A percentile compares a stretch with the other conserved stretches of the same genome.
Evolutionary conservation across 2,888 invertebrate species (phyloP).

Genomic region (Altica lythri): DNA sequence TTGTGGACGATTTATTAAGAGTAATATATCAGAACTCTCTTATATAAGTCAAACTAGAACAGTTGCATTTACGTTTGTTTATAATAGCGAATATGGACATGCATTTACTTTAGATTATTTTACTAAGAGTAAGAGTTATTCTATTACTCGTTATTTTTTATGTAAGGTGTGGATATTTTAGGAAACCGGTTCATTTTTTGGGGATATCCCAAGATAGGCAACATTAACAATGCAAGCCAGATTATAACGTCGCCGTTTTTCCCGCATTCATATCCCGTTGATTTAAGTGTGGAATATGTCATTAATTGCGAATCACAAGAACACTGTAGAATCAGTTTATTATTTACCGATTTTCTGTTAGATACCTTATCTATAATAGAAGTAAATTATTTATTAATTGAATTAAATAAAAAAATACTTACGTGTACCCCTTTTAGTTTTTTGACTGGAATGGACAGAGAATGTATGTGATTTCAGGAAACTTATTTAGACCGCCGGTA

Average conservation of each 20-base stretch:
- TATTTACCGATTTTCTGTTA: constrained; percentile 72
- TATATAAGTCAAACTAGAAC: constrained; percentile 67
- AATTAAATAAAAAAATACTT: no score
- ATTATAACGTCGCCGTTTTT: constrained; percentile 70
- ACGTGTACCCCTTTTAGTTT: constrained; percentile 59
- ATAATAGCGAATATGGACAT: constrained; percentile 63
- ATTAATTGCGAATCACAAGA: constrained; percentile 61
- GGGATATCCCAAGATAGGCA: constrained; percentile 56
- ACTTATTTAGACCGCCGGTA: constrained; percentile 70
- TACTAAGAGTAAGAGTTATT: constrained; percentile 63
- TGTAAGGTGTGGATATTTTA: no score
- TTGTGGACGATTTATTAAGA: constrained; percentile 58
- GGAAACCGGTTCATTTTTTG: constrained; percentile 63
- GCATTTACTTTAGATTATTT: constrained; percentile 69
- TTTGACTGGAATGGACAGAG: constrained; percentile 71
- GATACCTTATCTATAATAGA: constrained; percentile 69
- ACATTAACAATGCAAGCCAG: constrained; percentile 58
- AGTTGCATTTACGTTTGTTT: constrained; percentile 64
- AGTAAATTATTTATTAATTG: no score
- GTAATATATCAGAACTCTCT: constrained; percentile 49
- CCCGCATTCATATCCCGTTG: constrained; percentile 68
- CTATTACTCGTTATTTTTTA: no score
- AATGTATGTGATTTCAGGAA: constrained; percentile 68
- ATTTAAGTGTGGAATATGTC: constrained; percentile 68
- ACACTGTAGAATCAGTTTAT: constrained; percentile 64